These are phyloP conservation scores for Druon quercuslanigerum DNA, from an alignment of 1,140 invertebrate genomes.

Conservation along the genomic window DNA sequence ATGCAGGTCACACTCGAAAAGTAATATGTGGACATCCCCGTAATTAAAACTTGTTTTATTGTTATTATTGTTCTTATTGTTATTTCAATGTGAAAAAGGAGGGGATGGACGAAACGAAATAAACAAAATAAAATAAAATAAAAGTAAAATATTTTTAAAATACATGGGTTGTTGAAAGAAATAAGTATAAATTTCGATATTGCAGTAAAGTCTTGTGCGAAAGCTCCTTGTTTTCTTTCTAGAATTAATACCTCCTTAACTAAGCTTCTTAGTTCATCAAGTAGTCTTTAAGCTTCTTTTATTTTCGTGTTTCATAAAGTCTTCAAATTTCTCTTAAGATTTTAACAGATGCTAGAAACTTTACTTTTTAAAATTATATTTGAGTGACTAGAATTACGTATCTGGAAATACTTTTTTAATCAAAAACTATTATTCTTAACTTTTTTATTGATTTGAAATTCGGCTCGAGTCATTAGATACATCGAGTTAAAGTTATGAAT, in stretches of 20 bases:
- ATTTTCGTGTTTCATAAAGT: not conserved
- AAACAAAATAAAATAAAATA: too few species aligned
- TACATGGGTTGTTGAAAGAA: too few species aligned
- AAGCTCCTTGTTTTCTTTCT: not conserved
- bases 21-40: too few species aligned
- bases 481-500: not conserved
- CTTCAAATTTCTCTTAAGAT: not conserved
- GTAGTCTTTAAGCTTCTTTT: not conserved
- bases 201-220: not conserved
- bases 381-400: too few species aligned
- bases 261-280: conserved; percentile 14
- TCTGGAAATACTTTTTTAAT: not conserved
- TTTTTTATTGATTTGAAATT: not conserved
- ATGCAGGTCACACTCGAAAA: too few species aligned
- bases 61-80: too few species aligned
- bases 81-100: too few species aligned
- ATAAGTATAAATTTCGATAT: not conserved
- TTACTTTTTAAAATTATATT: too few species aligned
- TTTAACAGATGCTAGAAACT: not conserved
- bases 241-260: not conserved
- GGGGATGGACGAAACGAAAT: too few species aligned
- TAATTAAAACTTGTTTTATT: too few species aligned
- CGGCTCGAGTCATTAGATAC: not conserved
- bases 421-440: not conserved
- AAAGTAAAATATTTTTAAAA: too few species aligned